Conservation (phyloP, 2,797 vertebrate species). For the Delichon dasypus region DNA sequence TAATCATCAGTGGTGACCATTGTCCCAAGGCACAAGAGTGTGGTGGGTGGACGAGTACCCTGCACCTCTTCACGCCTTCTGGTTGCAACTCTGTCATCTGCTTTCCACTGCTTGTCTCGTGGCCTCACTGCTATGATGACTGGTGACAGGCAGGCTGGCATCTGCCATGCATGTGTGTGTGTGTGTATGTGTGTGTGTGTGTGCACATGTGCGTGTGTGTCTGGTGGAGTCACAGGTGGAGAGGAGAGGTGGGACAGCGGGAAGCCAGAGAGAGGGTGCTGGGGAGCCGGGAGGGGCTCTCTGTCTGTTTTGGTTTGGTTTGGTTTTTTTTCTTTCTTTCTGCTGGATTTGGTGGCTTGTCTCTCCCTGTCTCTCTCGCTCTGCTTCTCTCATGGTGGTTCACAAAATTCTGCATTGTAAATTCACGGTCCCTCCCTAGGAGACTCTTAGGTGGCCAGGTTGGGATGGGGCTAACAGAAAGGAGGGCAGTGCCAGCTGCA, state of each 20-base stretch:
- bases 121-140: background rate
- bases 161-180: conserved; percentile 22
- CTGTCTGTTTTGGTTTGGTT: background rate
- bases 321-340: background rate
- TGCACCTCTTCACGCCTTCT: background rate
- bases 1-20: conserved; percentile 46
- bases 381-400: conserved; percentile 28
- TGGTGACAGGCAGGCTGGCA: conserved; percentile 25
- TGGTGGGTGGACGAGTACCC: background rate
- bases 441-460: background rate
- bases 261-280: background rate
- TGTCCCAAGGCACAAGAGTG: background rate
- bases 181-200: background rate
- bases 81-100: background rate
- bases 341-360: conserved; percentile 52
- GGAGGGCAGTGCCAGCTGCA: background rate
- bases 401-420: conserved; percentile 70
- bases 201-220: background rate
- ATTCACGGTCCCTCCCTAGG: background rate
- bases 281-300: background rate
- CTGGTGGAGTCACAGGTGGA: conserved; percentile 48
- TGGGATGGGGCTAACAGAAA: conserved; percentile 9
- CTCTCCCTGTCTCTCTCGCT: background rate
- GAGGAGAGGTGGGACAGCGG: conserved; percentile 36
- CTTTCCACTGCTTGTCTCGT: conserved; percentile 35